phyloP scores from a whole-genome alignment of 2,113 vertebrate species.

The Prionailurus bengalensis region DNA sequence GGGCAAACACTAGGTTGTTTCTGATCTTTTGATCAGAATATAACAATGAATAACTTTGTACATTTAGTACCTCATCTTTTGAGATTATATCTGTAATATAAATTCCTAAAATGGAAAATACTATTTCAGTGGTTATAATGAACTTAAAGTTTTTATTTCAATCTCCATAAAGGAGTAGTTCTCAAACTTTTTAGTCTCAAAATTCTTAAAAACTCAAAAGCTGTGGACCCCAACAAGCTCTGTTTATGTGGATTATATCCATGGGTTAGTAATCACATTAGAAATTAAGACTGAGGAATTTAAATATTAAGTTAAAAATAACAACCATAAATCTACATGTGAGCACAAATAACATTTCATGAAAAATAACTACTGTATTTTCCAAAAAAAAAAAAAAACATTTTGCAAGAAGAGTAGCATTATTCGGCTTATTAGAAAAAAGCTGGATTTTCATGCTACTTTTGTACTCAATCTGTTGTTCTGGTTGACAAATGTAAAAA shows the following conservation, averaged over 20 bases:
- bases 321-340: neutral
- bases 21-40: neutral
- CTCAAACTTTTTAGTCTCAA: neutral
- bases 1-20: neutral
- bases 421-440: neutral
- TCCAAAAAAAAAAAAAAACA: neutral
- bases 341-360: neutral
- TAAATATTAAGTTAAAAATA: neutral
- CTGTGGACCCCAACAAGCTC: neutral
- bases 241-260: neutral
- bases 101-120: conserved; percentile 18
- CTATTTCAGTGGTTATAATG: neutral
- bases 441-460: neutral
- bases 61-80: neutral
- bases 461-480: neutral
- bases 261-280: neutral
- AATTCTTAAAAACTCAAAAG: neutral
- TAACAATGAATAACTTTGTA: neutral
- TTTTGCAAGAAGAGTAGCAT: neutral
- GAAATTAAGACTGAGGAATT: neutral
- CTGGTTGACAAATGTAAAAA: neutral
- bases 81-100: neutral
- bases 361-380: neutral
- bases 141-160: conserved; percentile 9
- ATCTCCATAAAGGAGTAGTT: neutral